A percentile compares a stretch with the other conserved stretches of the same genome.
These are phyloP conservation scores for Sepioteuthis lessoniana DNA, from an alignment of 2,888 invertebrate species.

Conservation along the genomic window DNA sequence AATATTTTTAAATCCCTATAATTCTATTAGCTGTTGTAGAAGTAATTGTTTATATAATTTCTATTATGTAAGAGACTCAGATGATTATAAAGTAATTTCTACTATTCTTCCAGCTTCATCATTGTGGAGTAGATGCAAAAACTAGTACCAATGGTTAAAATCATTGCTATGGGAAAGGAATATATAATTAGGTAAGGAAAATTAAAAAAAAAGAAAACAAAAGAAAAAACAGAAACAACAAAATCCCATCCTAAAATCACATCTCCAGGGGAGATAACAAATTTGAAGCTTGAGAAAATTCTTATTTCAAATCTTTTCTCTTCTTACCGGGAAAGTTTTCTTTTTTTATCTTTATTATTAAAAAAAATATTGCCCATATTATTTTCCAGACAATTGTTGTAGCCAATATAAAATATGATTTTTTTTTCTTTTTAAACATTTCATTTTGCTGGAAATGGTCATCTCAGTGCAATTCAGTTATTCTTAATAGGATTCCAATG, in stretches of 20 bases:
- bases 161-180: constrained; percentile 1
- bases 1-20: background rate
- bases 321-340: background rate
- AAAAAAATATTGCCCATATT: background rate
- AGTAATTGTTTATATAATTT: background rate
- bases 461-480: background rate
- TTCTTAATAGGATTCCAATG: background rate
- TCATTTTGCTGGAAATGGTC: background rate
- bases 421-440: background rate
- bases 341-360: background rate
- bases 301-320: background rate
- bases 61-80: background rate
- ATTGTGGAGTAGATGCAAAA: background rate
- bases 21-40: background rate
- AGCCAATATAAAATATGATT: background rate
- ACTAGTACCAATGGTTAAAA: constrained; percentile 5
- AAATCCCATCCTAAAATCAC: background rate
- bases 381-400: background rate
- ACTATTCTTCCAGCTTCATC: constrained; percentile 4
- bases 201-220: background rate
- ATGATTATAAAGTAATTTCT: background rate
- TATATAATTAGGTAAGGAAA: background rate
- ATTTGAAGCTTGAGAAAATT: background rate
- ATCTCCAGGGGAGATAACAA: background rate
- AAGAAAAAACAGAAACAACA: constrained; percentile 15